phyloP scores from a whole-genome alignment of 1,140 invertebrate genomes.

The Listronotus oregonensis region DNA sequence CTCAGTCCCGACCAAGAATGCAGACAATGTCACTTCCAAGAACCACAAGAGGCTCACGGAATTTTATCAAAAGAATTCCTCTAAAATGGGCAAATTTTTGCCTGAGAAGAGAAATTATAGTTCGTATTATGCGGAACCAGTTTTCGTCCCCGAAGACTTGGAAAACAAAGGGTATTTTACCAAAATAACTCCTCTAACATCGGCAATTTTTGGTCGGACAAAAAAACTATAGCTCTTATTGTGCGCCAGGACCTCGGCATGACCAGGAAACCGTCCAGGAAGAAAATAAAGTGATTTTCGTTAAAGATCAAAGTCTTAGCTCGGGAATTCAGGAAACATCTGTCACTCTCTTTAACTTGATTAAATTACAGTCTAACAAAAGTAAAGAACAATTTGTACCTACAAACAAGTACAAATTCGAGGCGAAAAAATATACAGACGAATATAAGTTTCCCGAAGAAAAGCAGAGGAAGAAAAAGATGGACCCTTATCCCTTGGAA shows the following conservation, averaged over 20 bases:
- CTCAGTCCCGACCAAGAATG: slow-evolving; percentile 12
- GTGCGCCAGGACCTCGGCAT: not conserved
- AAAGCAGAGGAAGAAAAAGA: not conserved
- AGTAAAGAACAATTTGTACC: slow-evolving; percentile 9
- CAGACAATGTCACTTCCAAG: slow-evolving; percentile 25
- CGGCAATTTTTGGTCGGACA: not conserved
- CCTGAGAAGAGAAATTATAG: not conserved
- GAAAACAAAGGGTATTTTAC: slow-evolving; percentile 8
- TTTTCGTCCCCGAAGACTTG: not conserved
- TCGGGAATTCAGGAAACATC: slow-evolving; percentile 1
- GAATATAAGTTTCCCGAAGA: slow-evolving; percentile 14
- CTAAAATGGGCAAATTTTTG: slow-evolving; percentile 7
- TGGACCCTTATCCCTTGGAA: slow-evolving; percentile 29
- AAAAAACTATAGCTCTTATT: slow-evolving; percentile 13
- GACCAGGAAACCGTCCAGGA: not conserved
- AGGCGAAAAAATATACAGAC: slow-evolving; percentile 15
- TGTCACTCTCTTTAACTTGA: slow-evolving; percentile 23
- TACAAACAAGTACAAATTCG: slow-evolving; percentile 23
- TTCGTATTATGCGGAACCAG: slow-evolving; percentile 1
- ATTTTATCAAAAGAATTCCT: slow-evolving; percentile 22
- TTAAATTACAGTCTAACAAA: slow-evolving; percentile 8
- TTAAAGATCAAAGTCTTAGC: slow-evolving; percentile 24
- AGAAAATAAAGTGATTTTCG: not conserved
- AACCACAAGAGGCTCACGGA: slow-evolving; percentile 14
- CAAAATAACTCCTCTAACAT: slow-evolving; percentile 17